Conservation (phyloP, 1,140 invertebrate species). For the Sycobia sp. region DNA sequence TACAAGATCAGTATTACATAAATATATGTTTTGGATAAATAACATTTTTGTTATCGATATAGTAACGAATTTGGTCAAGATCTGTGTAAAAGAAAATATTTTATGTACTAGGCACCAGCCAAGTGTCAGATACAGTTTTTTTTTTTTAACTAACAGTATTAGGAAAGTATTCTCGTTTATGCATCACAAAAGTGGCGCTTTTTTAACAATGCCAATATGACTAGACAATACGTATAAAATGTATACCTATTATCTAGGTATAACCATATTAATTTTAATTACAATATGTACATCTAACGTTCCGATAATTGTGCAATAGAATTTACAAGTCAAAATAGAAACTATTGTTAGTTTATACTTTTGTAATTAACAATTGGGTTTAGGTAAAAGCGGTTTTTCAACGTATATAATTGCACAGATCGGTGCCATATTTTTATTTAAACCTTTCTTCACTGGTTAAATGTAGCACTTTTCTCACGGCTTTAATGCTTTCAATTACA, state of each 20-base stretch:
- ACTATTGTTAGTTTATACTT: conserved; percentile 4
- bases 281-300: conserved; percentile 8
- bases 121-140: no score
- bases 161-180: conserved; percentile 31
- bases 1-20: no score
- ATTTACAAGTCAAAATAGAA: conserved; percentile 8
- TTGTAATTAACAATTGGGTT: not conserved
- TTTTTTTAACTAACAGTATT: conserved; percentile 33
- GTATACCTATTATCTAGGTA: not conserved
- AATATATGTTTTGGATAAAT: no score
- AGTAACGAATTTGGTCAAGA: no score
- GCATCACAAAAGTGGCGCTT: conserved; percentile 18
- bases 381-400: conserved; percentile 1
- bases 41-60: no score
- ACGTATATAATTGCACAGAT: not conserved
- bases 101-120: no score
- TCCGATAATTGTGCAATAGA: conserved; percentile 29
- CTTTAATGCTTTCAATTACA: not conserved
- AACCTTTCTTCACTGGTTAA: conserved; percentile 28
- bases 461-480: conserved; percentile 11
- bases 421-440: conserved; percentile 19
- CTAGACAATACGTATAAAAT: conserved; percentile 18
- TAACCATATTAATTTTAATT: not conserved
- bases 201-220: not conserved
- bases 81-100: no score